phyloP scores from a whole-genome alignment of 64 coral and sea anemone genomes.

The Porites lutea region DNA sequence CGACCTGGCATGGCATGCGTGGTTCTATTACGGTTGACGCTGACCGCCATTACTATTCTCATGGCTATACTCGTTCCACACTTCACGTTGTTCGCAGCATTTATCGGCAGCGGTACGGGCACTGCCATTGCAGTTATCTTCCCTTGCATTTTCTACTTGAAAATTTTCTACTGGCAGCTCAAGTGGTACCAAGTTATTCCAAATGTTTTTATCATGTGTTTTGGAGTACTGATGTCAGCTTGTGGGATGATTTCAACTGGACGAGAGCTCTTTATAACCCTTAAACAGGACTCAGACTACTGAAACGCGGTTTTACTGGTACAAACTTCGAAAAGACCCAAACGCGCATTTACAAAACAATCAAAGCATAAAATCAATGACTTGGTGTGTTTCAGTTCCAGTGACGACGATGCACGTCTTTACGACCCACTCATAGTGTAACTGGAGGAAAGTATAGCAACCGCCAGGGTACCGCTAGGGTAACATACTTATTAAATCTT shows the following conservation, averaged over 20 bases:
- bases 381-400: no score
- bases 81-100: constrained; percentile 75
- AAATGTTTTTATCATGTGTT: constrained; percentile 61
- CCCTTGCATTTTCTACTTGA: constrained; percentile 75
- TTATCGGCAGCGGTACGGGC: constrained; percentile 73
- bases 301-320: neutral
- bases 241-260: constrained; percentile 49
- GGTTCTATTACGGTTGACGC: constrained; percentile 61
- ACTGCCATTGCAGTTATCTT: constrained; percentile 64
- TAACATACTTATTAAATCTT: no score
- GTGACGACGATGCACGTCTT: no score
- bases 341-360: no score
- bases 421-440: no score
- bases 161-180: constrained; percentile 60
- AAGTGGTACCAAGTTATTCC: constrained; percentile 67
- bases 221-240: constrained; percentile 54
- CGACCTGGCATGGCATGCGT: constrained; percentile 41
- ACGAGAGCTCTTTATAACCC: constrained; percentile 49
- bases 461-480: no score
- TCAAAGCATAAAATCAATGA: no score
- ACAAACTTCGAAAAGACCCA: no score
- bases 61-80: constrained; percentile 68
- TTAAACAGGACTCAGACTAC: neutral
- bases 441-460: no score
- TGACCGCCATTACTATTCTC: constrained; percentile 66